Evolutionary conservation across 2,888 invertebrate genomes (phyloP).

Genomic region (Lysandra coridon): DNA sequence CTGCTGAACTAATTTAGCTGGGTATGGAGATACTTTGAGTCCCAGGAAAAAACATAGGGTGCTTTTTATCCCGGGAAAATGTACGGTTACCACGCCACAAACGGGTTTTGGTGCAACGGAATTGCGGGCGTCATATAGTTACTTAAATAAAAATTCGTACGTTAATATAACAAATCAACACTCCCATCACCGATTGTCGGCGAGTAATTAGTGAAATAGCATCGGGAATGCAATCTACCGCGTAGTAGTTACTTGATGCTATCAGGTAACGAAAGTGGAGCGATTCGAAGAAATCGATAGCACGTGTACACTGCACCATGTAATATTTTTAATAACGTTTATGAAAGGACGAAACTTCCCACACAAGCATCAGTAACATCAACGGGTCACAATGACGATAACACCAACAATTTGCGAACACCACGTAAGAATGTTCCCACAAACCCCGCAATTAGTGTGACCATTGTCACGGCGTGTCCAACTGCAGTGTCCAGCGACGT

Average conservation of each 20-base stretch:
- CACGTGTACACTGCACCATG: not conserved
- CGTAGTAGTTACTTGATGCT: not conserved
- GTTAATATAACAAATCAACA: too few species aligned
- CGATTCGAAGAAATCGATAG: constrained; percentile 8
- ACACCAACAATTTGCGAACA: not conserved
- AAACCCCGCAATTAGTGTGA: not conserved
- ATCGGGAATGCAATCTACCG: not conserved
- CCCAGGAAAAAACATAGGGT: too few species aligned
- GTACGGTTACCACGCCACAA: too few species aligned
- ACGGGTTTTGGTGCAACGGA: too few species aligned
- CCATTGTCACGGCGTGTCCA: not conserved
- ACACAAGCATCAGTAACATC: not conserved
- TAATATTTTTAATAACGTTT: not conserved
- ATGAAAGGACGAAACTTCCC: not conserved
- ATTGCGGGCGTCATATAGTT: too few species aligned
- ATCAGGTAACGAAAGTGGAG: constrained; percentile 9
- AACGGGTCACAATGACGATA: not conserved
- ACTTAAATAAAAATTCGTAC: too few species aligned
- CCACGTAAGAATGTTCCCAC: constrained; percentile 8
- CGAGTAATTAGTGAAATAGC: constrained; percentile 7
- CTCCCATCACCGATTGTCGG: not conserved
- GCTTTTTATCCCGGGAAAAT: too few species aligned
- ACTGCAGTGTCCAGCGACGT: not conserved
- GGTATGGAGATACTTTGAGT: too few species aligned
- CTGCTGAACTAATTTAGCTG: too few species aligned